Evolutionary conservation across 1,140 invertebrate species (phyloP).

Genomic region (Atta cephalotes): DNA sequence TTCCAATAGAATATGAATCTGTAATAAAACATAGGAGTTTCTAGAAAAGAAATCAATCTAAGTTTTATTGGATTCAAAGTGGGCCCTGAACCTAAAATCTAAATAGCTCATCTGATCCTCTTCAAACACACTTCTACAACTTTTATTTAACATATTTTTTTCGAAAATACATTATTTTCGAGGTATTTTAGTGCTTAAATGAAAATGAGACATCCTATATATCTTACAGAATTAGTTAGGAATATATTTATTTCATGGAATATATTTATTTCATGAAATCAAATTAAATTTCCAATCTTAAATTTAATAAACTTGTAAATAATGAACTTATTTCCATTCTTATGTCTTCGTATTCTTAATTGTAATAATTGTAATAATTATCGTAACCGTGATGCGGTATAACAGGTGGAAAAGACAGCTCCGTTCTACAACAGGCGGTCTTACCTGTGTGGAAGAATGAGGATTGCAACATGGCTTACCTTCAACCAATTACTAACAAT

Average conservation of each 20-base stretch:
- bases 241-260: neutral
- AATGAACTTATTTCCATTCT: neutral
- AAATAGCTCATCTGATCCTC: no score
- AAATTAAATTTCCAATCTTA: neutral
- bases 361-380: neutral
- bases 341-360: neutral
- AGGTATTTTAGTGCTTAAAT: no score
- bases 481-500: slow-evolving; percentile 96
- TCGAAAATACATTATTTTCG: no score
- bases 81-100: no score
- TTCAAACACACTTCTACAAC: no score
- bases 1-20: no score
- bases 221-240: neutral
- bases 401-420: slow-evolving; percentile 93
- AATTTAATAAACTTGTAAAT: neutral
- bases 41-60: no score
- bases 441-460: slow-evolving; percentile 96
- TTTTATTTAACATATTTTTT: no score
- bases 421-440: slow-evolving; percentile 92
- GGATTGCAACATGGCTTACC: slow-evolving; percentile 95
- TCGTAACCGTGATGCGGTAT: slow-evolving; percentile 19
- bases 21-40: no score
- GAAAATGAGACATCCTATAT: no score
- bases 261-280: neutral
- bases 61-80: no score